Conservation (phyloP, 2,797 vertebrate genomes). For the Vultur gryphus region DNA sequence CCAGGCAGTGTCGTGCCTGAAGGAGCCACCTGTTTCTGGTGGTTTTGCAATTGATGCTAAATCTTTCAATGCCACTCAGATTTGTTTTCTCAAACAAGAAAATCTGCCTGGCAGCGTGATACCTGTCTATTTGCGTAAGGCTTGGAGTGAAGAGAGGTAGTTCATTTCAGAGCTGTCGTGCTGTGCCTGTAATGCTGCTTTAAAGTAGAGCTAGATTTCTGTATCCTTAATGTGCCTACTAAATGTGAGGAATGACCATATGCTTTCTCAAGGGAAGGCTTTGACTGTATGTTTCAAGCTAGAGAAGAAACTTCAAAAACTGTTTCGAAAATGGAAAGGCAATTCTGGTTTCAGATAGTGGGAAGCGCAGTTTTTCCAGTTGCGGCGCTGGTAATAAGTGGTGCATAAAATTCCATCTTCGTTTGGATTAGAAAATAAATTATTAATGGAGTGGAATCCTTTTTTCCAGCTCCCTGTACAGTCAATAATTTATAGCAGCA, state of each 20-base stretch:
- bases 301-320: background rate
- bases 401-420: conserved; percentile 65
- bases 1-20: fast-evolving
- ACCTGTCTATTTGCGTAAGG: background rate
- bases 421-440: conserved; percentile 44
- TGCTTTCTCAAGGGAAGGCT: background rate
- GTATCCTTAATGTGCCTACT: background rate
- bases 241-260: background rate
- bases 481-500: conserved; percentile 64
- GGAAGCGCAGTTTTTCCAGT: conserved; percentile 20
- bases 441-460: conserved; percentile 40
- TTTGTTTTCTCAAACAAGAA: background rate
- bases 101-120: background rate
- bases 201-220: background rate
- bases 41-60: background rate
- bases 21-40: background rate
- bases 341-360: background rate
- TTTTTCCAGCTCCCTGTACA: background rate
- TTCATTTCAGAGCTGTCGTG: background rate
- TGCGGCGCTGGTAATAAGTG: conserved; percentile 23
- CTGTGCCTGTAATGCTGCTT: background rate
- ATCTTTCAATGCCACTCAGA: background rate
- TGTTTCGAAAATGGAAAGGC: background rate
- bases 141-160: background rate
- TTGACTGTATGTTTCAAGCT: background rate